Conservation (phyloP, 2,888 invertebrate species). For the Macroteleia sp. region DNA sequence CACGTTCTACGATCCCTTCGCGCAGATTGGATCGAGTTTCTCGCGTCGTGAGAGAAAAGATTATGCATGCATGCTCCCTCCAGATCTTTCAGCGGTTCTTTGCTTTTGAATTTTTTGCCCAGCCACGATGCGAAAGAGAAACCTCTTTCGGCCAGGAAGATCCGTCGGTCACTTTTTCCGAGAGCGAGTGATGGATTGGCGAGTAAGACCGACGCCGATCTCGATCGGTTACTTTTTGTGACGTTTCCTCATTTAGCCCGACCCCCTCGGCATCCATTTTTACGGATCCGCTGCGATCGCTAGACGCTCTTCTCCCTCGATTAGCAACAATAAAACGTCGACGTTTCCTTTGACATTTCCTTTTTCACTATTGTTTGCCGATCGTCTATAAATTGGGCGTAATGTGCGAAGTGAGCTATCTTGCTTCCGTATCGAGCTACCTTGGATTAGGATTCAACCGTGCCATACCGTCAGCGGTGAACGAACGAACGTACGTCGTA, state of each 20-base stretch:
- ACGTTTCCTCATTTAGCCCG: conserved; percentile 5
- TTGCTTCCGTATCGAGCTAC: conserved; percentile 41
- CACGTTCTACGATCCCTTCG: conserved; percentile 82
- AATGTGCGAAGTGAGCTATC: conserved; percentile 25
- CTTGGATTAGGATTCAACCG: conserved; percentile 45
- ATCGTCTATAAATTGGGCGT: conserved; percentile 33
- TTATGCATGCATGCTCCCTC: conserved; percentile 56
- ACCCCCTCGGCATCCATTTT: no score
- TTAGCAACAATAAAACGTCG: conserved; percentile 28
- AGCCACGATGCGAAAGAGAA: no score
- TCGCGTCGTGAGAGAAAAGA: conserved; percentile 80
- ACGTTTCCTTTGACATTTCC: background rate
- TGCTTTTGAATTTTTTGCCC: no score
- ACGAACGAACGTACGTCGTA: no score
- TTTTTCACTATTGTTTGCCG: conserved; percentile 24
- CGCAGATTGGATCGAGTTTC: conserved; percentile 83
- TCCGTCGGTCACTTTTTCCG: conserved; percentile 50
- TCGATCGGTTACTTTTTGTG: conserved; percentile 43
- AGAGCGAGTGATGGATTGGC: conserved; percentile 72
- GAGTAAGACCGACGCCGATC: conserved; percentile 73
- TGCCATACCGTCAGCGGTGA: conserved; percentile 54
- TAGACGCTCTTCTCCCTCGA: background rate
- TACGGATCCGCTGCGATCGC: background rate
- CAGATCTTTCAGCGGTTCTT: conserved; percentile 47
- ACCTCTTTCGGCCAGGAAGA: no score